phyloP scores from a whole-genome alignment of 2,888 invertebrate species.

The Euplexia lucipara region DNA sequence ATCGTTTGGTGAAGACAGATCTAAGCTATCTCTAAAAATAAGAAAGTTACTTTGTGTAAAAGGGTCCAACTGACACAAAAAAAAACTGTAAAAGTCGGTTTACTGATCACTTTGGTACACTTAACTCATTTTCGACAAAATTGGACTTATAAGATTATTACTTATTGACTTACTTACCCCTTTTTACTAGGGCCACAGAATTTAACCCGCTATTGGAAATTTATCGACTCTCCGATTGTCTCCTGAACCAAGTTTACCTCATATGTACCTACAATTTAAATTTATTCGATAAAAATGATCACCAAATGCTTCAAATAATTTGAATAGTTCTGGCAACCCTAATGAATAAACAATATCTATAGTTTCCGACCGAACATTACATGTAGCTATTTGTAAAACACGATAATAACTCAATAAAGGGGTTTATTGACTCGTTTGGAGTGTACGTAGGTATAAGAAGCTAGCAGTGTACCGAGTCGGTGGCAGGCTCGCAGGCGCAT shows the following conservation, averaged over 20 bases:
- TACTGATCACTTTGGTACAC: too few species aligned
- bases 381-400: conserved; percentile 76
- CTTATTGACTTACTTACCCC: too few species aligned
- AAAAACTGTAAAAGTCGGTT: too few species aligned
- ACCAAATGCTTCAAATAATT: neutral
- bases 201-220: neutral
- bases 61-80: too few species aligned
- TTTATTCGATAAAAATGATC: neutral
- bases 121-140: too few species aligned
- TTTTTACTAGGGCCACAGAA: too few species aligned
- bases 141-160: too few species aligned
- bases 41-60: too few species aligned
- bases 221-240: neutral
- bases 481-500: conserved; percentile 77
- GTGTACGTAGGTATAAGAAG: conserved; percentile 68
- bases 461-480: conserved; percentile 65
- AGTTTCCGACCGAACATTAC: conserved; percentile 60
- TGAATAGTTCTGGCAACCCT: conserved; percentile 42
- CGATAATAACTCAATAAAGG: conserved; percentile 79
- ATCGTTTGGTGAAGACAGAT: too few species aligned
- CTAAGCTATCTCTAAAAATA: too few species aligned
- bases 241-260: neutral
- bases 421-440: conserved; percentile 75
- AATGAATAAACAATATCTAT: conserved; percentile 59
- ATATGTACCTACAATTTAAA: neutral